Evolutionary conservation across 2,888 invertebrate species (phyloP), one percentile per base, ranked within the genome.

Genomic region (Heteropelma amictum): DNA sequence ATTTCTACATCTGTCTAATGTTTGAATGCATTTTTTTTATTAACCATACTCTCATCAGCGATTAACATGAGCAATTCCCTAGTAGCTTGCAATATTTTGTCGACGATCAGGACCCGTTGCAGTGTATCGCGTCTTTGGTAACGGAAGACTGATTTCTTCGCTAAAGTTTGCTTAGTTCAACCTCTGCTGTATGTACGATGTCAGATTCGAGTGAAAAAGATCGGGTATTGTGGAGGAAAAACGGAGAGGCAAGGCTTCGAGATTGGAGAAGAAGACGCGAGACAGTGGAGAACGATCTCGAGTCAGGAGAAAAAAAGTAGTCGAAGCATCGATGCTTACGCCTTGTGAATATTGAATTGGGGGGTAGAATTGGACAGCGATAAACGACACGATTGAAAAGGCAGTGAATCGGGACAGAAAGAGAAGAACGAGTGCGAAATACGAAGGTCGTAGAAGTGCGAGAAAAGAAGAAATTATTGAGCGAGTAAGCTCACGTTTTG

Each of bases 311-410:
- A 53, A 45, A 65, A 68, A 75, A 71, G 54, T 65, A 54, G 61
- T 68, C 21, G 51, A 28, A 69, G 64, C 56, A 45, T 45, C 61
- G 35, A 58, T 79, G 68, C 73, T 73, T 79, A 84, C 82, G 83
- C 82, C 81, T 80, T 82, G 82, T 84, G 85, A 85, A 84, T 85
- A 85, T 84, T 79, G 81, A 84, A 85, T 84, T 80, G 81, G 79
- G n/a, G 72, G 75, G 74, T 77, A 73, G 79, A 84, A 85, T 84
- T 82, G 83, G 81, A 83, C 82, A 79, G 81, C 83, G 83, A 85
- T 85, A 84, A 85, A 85, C 84, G 85, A 84, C 80, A 77, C 83
- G 83, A 85, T 85, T 84, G 83, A 83, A 82, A 83, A 81, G 79
- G 77, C 72, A 74, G 68, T 78, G 82, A 65, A 58, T 76, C 60